Evolutionary conservation across 1,140 invertebrate genomes (phyloP).

Genomic region (Pectinophora gossypiella): DNA sequence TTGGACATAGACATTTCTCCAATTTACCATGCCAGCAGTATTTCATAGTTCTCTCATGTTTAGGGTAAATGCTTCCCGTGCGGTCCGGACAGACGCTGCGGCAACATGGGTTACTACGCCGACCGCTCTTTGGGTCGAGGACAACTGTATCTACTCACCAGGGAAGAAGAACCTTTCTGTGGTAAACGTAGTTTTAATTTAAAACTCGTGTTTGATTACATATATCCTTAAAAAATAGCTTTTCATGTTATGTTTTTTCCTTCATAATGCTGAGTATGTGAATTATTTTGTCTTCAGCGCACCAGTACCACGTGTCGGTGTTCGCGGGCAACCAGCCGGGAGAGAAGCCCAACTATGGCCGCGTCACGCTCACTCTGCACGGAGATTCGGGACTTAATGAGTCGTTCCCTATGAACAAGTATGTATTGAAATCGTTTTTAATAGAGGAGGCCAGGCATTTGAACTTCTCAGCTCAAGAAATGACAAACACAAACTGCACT

Average conservation of each 20-base stretch:
- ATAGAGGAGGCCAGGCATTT: too few species aligned
- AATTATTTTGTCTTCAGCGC: conserved; percentile 75
- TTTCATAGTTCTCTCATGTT: conserved; percentile 14
- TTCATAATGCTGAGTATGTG: too few species aligned
- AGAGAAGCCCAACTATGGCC: conserved; percentile 83
- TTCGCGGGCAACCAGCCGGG: conserved; percentile 85
- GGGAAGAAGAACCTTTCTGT: conserved; percentile 95
- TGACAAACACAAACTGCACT: too few species aligned
- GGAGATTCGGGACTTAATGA: conserved; percentile 90
- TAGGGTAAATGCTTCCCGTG: conserved; percentile 78
- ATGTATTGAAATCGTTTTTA: conserved; percentile 44
- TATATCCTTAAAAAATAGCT: too few species aligned
- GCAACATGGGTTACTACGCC: conserved; percentile 96
- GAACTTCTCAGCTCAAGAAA: too few species aligned
- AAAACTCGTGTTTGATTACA: too few species aligned
- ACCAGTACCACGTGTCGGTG: conserved; percentile 91
- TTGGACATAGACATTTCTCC: too few species aligned
- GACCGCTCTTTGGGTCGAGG: conserved; percentile 87
- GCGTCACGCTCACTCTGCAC: conserved; percentile 88
- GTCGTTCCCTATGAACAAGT: conserved; percentile 91
- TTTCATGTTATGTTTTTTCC: too few species aligned
- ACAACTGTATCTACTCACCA: conserved; percentile 89
- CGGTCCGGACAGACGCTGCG: conserved; percentile 79
- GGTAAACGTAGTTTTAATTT: too few species aligned
- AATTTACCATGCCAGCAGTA: too few species aligned